Evolutionary conservation across 2,888 invertebrate genomes (phyloP).

Genomic region (Steromphala cineraria): DNA sequence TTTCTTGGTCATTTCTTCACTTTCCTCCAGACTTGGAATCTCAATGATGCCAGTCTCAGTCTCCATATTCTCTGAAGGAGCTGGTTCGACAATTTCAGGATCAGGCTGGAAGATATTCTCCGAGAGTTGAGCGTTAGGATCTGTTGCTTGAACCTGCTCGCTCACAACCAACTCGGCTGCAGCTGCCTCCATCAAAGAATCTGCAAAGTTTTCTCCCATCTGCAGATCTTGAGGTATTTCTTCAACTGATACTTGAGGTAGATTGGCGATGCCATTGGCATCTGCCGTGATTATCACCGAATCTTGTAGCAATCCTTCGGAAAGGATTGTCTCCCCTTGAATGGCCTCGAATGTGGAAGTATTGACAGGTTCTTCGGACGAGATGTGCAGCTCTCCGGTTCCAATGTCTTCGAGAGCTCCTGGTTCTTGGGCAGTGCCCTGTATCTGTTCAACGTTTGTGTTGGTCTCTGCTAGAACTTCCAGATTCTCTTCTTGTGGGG

Average conservation of each 20-base stretch:
- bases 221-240: not conserved
- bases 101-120: not conserved
- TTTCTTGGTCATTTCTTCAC: not conserved
- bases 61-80: not conserved
- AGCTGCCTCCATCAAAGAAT: slow-evolving; percentile 10
- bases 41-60: not conserved
- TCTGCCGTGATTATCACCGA: not conserved
- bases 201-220: not conserved
- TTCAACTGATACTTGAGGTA: not conserved
- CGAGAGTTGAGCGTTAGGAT: not conserved
- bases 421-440: not conserved
- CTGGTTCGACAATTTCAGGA: not conserved
- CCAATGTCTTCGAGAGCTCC: not conserved
- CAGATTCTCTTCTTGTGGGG: not conserved
- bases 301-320: not conserved
- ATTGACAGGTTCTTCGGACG: not conserved
- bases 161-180: not conserved
- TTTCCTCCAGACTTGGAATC: not conserved
- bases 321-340: not conserved
- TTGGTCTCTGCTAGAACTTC: not conserved
- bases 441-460: not conserved
- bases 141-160: not conserved
- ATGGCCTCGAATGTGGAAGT: not conserved
- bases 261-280: not conserved
- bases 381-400: slow-evolving; percentile 2